phyloP scores from a whole-genome alignment of 2,888 invertebrate species.

The Drosophila mettleri region DNA sequence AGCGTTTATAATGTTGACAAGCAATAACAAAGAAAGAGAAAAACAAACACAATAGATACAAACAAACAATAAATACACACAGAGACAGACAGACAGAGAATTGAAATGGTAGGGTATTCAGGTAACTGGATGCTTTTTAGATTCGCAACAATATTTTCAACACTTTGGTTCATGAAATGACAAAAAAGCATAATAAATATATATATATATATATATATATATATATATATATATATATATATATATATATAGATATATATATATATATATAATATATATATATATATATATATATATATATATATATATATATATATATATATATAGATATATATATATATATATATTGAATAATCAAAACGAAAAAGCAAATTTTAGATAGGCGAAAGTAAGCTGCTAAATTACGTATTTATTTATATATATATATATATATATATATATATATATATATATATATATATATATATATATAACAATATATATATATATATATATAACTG shows the following conservation, averaged over 20 bases:
- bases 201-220: constrained; percentile 37
- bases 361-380: constrained; percentile 67
- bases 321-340: constrained; percentile 44
- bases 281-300: constrained; percentile 32
- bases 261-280: too few relatives aligned
- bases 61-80: constrained; percentile 9
- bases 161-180: constrained; percentile 32
- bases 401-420: constrained; percentile 33
- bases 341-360: constrained; percentile 60
- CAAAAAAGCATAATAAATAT: constrained; percentile 24
- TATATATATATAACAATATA: constrained; percentile 18
- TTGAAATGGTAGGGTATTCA: constrained; percentile 9
- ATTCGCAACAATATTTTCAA: constrained; percentile 33
- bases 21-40: background rate
- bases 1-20: constrained; percentile 52
- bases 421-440: constrained; percentile 5
- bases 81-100: constrained; percentile 3
- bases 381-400: constrained; percentile 67
- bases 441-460: constrained; percentile 26
- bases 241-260: constrained; percentile 39
- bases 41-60: background rate
- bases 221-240: constrained; percentile 45
- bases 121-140: constrained; percentile 18
- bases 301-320: constrained; percentile 39
- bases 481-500: constrained; percentile 16